Conservation (phyloP, 2,888 invertebrate species). For the Fragum whitleyi region DNA sequence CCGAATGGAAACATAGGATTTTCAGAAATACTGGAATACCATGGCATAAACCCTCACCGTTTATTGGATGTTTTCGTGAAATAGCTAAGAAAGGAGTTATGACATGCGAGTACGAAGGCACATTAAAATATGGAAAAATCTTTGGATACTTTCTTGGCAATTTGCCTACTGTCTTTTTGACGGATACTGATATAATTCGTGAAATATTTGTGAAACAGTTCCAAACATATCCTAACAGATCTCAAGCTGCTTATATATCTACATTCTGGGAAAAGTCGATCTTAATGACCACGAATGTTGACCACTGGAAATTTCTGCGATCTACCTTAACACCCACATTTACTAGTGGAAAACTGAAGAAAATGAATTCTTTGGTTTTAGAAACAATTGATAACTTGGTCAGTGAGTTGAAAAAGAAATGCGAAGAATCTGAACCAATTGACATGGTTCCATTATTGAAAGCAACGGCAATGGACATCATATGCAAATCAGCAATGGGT, state of each 20-base stretch:
- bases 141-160: constrained; percentile 63
- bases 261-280: constrained; percentile 52
- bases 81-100: constrained; percentile 52
- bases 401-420: constrained; percentile 25
- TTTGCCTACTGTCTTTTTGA: constrained; percentile 54
- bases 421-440: not conserved
- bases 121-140: constrained; percentile 59
- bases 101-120: constrained; percentile 53
- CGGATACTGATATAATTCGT: constrained; percentile 66
- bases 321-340: constrained; percentile 57
- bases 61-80: constrained; percentile 54
- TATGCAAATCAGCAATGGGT: constrained; percentile 68
- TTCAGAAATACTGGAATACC: constrained; percentile 58
- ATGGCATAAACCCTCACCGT: constrained; percentile 49
- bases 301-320: constrained; percentile 57
- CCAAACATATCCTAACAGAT: constrained; percentile 48
- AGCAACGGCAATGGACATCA: constrained; percentile 67
- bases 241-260: constrained; percentile 47
- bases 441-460: constrained; percentile 55
- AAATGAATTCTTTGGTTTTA: constrained; percentile 51
- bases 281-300: constrained; percentile 34
- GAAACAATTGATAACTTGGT: constrained; percentile 36
- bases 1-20: constrained; percentile 57
- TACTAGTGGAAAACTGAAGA: constrained; percentile 55
- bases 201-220: constrained; percentile 66